These are phyloP conservation scores for Clostera curtula DNA, from an alignment of 2,888 invertebrate genomes.

Conservation along the genomic window DNA sequence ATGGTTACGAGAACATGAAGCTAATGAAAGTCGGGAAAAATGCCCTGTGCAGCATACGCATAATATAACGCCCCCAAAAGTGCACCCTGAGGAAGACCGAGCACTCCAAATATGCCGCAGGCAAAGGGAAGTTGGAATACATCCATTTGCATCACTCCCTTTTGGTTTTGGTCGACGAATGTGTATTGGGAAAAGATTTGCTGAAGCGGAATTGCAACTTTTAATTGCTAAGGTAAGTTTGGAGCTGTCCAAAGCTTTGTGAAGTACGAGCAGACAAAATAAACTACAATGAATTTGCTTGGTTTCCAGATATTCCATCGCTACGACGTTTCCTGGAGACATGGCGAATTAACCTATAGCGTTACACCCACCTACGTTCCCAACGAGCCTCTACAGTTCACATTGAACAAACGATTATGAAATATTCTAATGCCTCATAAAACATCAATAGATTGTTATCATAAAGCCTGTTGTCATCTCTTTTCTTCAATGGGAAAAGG, in stretches of 20 bases:
- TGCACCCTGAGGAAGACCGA: conserved; percentile 17
- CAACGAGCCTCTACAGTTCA: conserved; percentile 81
- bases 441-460: no score
- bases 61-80: conserved; percentile 2
- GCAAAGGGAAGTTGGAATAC: conserved; percentile 76
- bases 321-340: conserved; percentile 80
- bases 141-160: conserved; percentile 84
- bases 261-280: background rate
- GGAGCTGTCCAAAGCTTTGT: background rate
- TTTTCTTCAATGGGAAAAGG: no score
- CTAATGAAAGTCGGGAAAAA: conserved; percentile 10
- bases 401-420: conserved; percentile 57
- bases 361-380: conserved; percentile 85
- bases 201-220: conserved; percentile 85
- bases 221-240: conserved; percentile 79
- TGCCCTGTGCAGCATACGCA: conserved; percentile 12
- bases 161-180: conserved; percentile 86
- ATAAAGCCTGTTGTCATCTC: no score
- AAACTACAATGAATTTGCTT: conserved; percentile 4
- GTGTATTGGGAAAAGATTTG: conserved; percentile 86
- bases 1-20: conserved; percentile 78
- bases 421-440: no score
- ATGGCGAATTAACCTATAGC: conserved; percentile 80
- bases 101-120: conserved; percentile 38
- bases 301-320: conserved; percentile 79